Conservation (phyloP, 2,888 invertebrate species). For the Caenorhabditis macrosperma region DNA sequence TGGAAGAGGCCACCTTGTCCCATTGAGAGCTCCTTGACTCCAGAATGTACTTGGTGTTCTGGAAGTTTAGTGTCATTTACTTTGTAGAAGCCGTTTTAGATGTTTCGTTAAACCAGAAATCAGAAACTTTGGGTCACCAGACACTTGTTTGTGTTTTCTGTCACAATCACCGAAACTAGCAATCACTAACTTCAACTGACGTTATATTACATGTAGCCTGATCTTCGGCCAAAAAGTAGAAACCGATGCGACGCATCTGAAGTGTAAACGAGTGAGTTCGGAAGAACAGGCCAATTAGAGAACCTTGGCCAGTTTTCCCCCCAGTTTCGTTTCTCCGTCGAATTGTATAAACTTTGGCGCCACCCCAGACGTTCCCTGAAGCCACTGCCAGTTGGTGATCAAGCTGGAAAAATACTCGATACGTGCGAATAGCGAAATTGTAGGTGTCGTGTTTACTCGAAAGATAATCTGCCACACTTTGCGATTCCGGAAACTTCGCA, state of each 20-base stretch:
- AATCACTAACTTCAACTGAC: constrained; percentile 30
- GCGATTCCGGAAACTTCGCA: constrained; percentile 66
- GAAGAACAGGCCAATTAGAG: background rate
- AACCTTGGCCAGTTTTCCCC: constrained; percentile 70
- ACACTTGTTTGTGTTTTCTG: constrained; percentile 11
- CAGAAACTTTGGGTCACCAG: constrained; percentile 8
- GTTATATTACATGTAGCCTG: constrained; percentile 48
- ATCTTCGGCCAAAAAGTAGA: constrained; percentile 71
- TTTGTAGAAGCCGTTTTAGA: background rate
- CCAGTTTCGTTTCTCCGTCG: constrained; percentile 77
- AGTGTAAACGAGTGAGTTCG: constrained; percentile 11
- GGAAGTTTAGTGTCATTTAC: background rate
- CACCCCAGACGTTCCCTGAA: constrained; percentile 54
- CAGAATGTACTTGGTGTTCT: constrained; percentile 44
- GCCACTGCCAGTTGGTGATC: constrained; percentile 79
- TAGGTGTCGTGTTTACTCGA: constrained; percentile 52
- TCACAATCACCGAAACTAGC: background rate
- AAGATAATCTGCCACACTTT: constrained; percentile 63
- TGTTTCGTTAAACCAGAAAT: constrained; percentile 14
- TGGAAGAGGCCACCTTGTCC: constrained; percentile 67
- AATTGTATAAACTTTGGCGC: constrained; percentile 77
- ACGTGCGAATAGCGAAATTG: constrained; percentile 22
- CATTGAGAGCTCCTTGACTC: constrained; percentile 27
- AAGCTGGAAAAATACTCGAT: constrained; percentile 58
- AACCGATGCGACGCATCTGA: constrained; percentile 74